These are phyloP conservation scores for Stichopus chloronotus DNA, from an alignment of 35 echinoderm and acorn worm species.

Conservation along the genomic window DNA sequence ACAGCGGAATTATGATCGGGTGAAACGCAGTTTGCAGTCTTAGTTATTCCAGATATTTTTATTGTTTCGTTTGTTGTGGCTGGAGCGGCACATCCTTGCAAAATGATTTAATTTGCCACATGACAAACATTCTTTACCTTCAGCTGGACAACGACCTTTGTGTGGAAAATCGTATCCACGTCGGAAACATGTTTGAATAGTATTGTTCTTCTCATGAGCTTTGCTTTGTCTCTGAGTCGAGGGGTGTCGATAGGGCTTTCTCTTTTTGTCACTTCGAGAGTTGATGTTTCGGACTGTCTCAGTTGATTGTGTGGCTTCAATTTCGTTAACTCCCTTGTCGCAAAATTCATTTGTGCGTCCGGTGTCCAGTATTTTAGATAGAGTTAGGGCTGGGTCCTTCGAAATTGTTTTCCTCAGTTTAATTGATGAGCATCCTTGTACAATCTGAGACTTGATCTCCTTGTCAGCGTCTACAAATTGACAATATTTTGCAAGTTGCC, in stretches of 20 bases:
- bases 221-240: background rate
- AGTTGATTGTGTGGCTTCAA: slow-evolving; percentile 41
- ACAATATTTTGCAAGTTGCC: slow-evolving; percentile 62
- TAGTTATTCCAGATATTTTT: background rate
- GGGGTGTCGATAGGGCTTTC: background rate
- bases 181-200: background rate
- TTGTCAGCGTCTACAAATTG: slow-evolving; percentile 60
- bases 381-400: slow-evolving; percentile 47
- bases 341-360: slow-evolving; percentile 53
- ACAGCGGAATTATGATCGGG: too few relatives aligned
- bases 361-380: slow-evolving; percentile 48
- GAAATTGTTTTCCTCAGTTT: slow-evolving; percentile 39
- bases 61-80: background rate
- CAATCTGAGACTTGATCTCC: slow-evolving; percentile 67
- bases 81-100: background rate
- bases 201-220: background rate
- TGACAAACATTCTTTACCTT: slow-evolving; percentile 13
- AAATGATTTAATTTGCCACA: slow-evolving; percentile 47
- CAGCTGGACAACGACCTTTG: slow-evolving; percentile 49
- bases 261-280: background rate
- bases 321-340: slow-evolving; percentile 30
- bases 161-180: slow-evolving; percentile 54
- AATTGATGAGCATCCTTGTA: slow-evolving; percentile 54
- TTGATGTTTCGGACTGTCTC: background rate
- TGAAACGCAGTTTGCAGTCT: background rate